Evolutionary conservation across 2,797 vertebrate genomes (phyloP).

Genomic region (Trachops cirrhosus): DNA sequence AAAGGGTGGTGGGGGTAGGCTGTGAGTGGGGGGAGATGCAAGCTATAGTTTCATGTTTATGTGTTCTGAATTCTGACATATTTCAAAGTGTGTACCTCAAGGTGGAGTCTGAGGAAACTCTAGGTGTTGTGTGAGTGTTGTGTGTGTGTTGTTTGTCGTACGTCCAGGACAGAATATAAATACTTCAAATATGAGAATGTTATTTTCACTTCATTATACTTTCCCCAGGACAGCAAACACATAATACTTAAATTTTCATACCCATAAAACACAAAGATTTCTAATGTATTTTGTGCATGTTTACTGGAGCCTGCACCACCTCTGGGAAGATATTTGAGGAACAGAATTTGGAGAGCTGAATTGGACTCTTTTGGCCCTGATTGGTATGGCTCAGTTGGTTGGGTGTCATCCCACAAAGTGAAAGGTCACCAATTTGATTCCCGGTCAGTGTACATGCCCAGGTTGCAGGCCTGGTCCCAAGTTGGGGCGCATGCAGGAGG

Average conservation of each 20-base stretch:
- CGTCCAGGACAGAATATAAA: not conserved
- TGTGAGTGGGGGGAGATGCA: not conserved
- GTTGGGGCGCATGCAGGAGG: not conserved
- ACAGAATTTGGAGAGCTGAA: not conserved
- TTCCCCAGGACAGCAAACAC: not conserved
- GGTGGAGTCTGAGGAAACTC: not conserved
- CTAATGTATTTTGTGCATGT: not conserved
- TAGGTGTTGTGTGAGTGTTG: not conserved
- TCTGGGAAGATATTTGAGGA: not conserved
- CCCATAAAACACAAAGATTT: not conserved
- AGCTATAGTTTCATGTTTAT: not conserved
- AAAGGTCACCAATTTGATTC: not conserved
- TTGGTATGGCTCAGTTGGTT: not conserved
- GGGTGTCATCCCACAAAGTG: not conserved
- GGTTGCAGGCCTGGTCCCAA: no score
- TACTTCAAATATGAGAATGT: not conserved
- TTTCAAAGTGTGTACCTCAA: not conserved
- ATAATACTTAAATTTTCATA: not conserved
- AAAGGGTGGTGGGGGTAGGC: not conserved
- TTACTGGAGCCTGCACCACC: not conserved
- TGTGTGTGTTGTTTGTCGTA: not conserved
- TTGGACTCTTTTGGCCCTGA: not conserved
- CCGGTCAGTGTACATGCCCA: no score
- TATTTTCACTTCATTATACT: not conserved
- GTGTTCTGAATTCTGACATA: slow-evolving; percentile 14